A percentile compares a stretch with the other conserved stretches of the same genome.
phyloP scores from a whole-genome alignment of 1,140 invertebrate species.

The Dysdera silvatica region DNA sequence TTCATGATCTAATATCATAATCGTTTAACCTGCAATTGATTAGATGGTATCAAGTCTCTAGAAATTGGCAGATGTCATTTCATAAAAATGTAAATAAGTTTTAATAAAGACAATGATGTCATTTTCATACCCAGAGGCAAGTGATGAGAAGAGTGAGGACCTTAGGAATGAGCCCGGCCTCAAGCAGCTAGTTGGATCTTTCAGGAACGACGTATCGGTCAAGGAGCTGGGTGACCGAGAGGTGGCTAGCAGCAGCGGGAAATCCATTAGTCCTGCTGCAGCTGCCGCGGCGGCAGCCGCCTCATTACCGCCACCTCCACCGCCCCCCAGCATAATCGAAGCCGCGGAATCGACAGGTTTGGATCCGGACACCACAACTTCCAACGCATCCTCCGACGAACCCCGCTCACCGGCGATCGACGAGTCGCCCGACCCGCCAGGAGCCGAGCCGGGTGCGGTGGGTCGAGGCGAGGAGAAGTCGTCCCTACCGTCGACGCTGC shows the following conservation, averaged over 20 bases:
- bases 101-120: not conserved
- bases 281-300: too few relatives aligned
- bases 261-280: conserved; percentile 3
- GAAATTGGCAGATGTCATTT: too few relatives aligned
- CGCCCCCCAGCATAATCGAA: conserved; percentile 2
- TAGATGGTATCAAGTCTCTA: too few relatives aligned
- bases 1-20: too few relatives aligned
- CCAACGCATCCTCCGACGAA: not conserved
- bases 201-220: not conserved
- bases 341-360: too few relatives aligned
- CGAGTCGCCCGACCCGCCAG: not conserved
- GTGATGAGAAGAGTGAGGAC: conserved; percentile 18
- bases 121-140: conserved; percentile 17
- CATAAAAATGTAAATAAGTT: too few relatives aligned
- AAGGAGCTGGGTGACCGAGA: conserved; percentile 19
- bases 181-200: conserved; percentile 20
- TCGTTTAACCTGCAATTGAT: too few relatives aligned
- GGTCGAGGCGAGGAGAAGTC: conserved; percentile 5
- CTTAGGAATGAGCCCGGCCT: conserved; percentile 25
- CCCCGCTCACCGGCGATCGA: too few relatives aligned
- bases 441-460: not conserved
- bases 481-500: conserved; percentile 19
- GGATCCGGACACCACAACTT: not conserved
- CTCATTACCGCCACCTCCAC: too few relatives aligned
- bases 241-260: conserved; percentile 13